A percentile compares a stretch with the other conserved stretches of the same genome.
Evolutionary conservation across 2,797 vertebrate species (phyloP).

Genomic region (Liasis olivaceus): DNA sequence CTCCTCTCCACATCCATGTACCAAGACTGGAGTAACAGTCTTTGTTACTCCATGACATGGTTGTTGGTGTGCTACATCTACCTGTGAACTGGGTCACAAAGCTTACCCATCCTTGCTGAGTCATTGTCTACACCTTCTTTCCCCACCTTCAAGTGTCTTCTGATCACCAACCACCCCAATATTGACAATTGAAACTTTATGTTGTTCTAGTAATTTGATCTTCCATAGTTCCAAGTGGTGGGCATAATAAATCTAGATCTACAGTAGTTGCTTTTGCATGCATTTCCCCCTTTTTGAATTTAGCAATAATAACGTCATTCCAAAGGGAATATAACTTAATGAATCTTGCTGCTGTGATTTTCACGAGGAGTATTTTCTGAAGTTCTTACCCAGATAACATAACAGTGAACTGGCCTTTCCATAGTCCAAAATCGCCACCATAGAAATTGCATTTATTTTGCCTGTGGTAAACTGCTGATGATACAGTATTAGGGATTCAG

Average conservation of each 20-base stretch:
- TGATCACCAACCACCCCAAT: neutral
- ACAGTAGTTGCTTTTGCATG: neutral
- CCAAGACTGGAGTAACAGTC: neutral
- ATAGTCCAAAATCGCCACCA: neutral
- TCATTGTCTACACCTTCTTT: neutral
- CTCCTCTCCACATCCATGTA: too few species aligned
- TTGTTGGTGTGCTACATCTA: neutral
- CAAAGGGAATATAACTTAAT: neutral
- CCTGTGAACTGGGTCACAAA: neutral
- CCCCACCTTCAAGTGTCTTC: neutral
- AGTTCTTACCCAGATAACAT: neutral
- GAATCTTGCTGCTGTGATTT: neutral
- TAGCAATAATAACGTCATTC: neutral
- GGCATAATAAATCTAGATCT: neutral
- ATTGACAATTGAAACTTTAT: neutral
- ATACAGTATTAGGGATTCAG: neutral
- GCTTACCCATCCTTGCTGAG: neutral
- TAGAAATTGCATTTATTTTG: neutral
- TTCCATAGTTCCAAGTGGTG: neutral
- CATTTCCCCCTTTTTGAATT: neutral
- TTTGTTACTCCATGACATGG: neutral
- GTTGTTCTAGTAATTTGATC: neutral
- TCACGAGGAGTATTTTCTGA: neutral
- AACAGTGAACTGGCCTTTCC: neutral
- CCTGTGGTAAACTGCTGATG: neutral